phyloP scores from a whole-genome alignment of 2,113 vertebrate genomes.

The Baryphthengus martii region DNA sequence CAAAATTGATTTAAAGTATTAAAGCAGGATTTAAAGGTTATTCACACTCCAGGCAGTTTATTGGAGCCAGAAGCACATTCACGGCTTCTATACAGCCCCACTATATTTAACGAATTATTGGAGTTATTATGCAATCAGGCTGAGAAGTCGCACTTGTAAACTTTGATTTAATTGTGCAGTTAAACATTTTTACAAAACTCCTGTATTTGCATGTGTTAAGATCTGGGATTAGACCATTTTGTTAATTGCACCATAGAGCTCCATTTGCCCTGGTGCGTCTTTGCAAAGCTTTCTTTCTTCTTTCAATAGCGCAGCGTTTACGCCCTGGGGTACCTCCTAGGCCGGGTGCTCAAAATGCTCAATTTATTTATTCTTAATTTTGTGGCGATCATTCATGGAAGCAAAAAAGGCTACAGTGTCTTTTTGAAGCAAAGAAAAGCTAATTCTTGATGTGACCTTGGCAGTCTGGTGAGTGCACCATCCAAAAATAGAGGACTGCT shows the following conservation, averaged over 20 bases:
- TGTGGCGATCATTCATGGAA: constrained; percentile 99
- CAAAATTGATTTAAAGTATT: constrained; percentile 83
- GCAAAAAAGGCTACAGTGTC: constrained; percentile 99
- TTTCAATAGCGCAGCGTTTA: constrained; percentile 96
- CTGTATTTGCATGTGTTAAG: constrained; percentile 99
- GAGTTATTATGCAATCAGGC: constrained; percentile 87
- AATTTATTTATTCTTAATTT: constrained; percentile 99
- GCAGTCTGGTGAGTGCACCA: constrained; percentile 96
- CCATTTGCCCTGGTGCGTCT: constrained; percentile 91
- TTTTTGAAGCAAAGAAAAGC: constrained; percentile 98
- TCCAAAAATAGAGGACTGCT: constrained; percentile 94
- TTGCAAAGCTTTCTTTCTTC: constrained; percentile 92
- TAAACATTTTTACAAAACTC: constrained; percentile 99
- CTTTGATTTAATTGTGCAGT: constrained; percentile 98
- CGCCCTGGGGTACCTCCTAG: constrained; percentile 97
- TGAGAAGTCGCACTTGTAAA: constrained; percentile 91
- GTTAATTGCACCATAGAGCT: constrained; percentile 97
- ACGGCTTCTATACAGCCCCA: constrained; percentile 76
- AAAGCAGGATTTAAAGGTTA: constrained; percentile 88
- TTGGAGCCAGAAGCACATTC: constrained; percentile 72
- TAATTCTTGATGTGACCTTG: constrained; percentile 99
- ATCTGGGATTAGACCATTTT: constrained; percentile 97
- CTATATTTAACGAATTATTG: constrained; percentile 91
- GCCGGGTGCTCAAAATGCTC: constrained; percentile 96
- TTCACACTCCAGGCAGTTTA: constrained; percentile 81